Percentiles rank a stretch among this genome's conserved stretches.
These are phyloP conservation scores for Laothoe populi DNA, from an alignment of 2,888 invertebrate species.

Conservation along the genomic window DNA sequence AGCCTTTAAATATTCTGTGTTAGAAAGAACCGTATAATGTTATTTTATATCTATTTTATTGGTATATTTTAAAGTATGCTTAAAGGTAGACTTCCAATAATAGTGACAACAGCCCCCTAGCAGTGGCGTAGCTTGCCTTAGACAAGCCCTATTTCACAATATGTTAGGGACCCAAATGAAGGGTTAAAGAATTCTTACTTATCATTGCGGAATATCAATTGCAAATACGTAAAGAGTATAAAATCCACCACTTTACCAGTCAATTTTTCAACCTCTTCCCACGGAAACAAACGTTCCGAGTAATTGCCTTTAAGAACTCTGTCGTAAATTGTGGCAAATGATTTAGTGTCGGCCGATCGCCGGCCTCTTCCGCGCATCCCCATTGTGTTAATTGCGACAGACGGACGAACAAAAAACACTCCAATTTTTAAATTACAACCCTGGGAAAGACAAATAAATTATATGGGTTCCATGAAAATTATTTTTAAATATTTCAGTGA, in stretches of 20 bases:
- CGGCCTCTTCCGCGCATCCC: constrained; percentile 15
- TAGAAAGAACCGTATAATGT: neutral
- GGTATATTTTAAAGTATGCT: neutral
- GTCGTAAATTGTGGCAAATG: constrained; percentile 11
- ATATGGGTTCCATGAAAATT: no score
- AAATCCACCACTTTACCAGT: neutral
- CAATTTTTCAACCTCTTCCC: constrained; percentile 12
- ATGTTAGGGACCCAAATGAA: no score
- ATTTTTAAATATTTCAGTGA: neutral
- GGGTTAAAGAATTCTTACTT: no score
- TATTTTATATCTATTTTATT: neutral
- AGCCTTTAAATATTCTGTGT: neutral
- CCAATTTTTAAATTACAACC: constrained; percentile 57
- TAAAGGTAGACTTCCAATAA: no score
- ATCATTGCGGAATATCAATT: neutral
- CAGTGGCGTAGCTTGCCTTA: no score
- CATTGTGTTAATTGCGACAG: constrained; percentile 36
- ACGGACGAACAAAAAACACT: constrained; percentile 45
- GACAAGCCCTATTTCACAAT: no score
- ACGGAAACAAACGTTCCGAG: constrained; percentile 13
- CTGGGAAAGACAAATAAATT: constrained; percentile 8
- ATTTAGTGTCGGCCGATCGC: constrained; percentile 14
- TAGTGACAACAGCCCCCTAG: no score
- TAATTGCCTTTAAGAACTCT: constrained; percentile 18
- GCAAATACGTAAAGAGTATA: neutral